phyloP scores from a whole-genome alignment of 2,888 invertebrate genomes.

The Agelastica alni region DNA sequence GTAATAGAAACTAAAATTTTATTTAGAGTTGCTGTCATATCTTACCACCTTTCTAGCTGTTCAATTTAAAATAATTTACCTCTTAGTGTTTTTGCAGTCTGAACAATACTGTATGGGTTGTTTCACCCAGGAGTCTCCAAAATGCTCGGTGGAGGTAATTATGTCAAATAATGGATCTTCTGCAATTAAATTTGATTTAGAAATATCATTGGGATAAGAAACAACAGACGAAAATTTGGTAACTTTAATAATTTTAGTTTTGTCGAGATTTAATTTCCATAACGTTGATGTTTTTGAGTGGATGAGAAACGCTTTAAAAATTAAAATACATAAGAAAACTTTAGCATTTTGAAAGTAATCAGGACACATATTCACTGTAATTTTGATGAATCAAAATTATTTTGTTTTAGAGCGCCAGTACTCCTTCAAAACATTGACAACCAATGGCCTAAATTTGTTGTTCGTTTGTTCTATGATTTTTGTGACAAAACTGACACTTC shows the following conservation, averaged over 20 bases:
- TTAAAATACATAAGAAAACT: slow-evolving; percentile 65
- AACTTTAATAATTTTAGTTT: slow-evolving; percentile 74
- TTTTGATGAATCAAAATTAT: background rate
- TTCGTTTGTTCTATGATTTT: slow-evolving; percentile 1
- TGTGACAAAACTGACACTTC: background rate
- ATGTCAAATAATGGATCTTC: slow-evolving; percentile 77
- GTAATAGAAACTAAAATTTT: too few species aligned
- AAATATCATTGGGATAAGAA: slow-evolving; percentile 42
- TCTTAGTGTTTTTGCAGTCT: slow-evolving; percentile 54
- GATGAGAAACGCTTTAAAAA: slow-evolving; percentile 71
- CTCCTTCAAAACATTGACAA: background rate
- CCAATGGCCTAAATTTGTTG: background rate
- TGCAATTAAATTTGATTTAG: slow-evolving; percentile 49
- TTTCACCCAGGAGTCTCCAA: slow-evolving; percentile 70
- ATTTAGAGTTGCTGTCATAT: too few species aligned
- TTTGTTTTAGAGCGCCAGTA: slow-evolving; percentile 1
- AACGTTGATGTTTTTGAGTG: slow-evolving; percentile 82
- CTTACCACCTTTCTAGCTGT: too few species aligned
- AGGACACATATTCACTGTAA: slow-evolving; percentile 57
- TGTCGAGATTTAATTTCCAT: slow-evolving; percentile 80
- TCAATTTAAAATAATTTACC: too few species aligned
- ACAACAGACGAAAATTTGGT: slow-evolving; percentile 62
- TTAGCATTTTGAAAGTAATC: slow-evolving; percentile 62
- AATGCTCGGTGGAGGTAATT: slow-evolving; percentile 72
- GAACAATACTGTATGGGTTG: slow-evolving; percentile 68